Evolutionary conservation across 2,113 vertebrate species (phyloP), one percentile per base, ranked within the genome.

Genomic region (Atherinomorus stipes): DNA sequence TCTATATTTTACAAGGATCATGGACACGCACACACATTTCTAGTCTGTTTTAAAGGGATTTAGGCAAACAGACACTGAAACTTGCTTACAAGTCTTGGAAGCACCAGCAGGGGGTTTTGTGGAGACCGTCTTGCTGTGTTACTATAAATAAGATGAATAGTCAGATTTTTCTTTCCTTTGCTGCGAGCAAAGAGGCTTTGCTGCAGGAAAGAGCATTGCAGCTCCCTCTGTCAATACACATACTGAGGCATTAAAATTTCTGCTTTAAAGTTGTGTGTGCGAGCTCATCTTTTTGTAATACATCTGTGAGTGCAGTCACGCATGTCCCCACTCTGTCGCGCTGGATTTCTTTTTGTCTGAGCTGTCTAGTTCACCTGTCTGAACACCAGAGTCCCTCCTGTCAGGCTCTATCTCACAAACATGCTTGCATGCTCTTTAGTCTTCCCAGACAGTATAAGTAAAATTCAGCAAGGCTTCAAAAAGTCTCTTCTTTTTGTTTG

Each of bases 81-180:
- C 74, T 23, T 19, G 34, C 56, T 71, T 64, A 59, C 58, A 74
- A 60, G 54, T 78, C 51, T 61, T 65, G 58, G 63, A 47, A 40
- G 61, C 38, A 22, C 53, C 69, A 71, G 84, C 60, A 71, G 76
- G 75, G 71, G 38, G 77, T 72, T 64, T 78, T 81, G 51, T 79
- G 40, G 51, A 70, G 84, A 64, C 71, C 40, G 79, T 49, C 28
- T 71, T 52, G 75, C 69, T 7, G 54, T 56, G 81, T 75, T 75
- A 4, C 88, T 90, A 90, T 63, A 83, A 87, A 92, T 90, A 88
- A 85, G 37, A 67, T 4, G 22, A 71, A 84, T 65, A 56, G 77
- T 84, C 74, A 83, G 53, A 67, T 47, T 75, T 64, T 71, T 72
- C 83, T 72, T 38, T 72, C 1, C 68, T 85, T 18, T 18, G n/a